Evolutionary conservation across 1,140 invertebrate genomes (phyloP).

Genomic region (Heliothis virescens): DNA sequence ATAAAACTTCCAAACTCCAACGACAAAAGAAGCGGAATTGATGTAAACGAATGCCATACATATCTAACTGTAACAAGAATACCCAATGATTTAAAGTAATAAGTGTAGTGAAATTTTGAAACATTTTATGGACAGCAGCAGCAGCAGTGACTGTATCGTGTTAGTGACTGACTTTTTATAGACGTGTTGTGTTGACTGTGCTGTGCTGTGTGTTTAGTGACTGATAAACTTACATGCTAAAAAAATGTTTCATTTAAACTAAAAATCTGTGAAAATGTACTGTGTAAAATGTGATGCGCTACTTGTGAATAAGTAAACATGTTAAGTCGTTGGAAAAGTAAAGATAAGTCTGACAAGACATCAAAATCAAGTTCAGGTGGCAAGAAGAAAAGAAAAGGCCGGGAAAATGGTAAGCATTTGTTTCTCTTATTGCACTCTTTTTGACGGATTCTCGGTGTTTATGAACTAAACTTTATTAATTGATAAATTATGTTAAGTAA

Average conservation of each 20-base stretch:
- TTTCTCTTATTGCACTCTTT: not conserved
- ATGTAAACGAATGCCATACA: constrained; percentile 53
- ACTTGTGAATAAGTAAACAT: constrained; percentile 62
- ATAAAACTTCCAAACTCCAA: not conserved
- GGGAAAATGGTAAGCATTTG: constrained; percentile 76
- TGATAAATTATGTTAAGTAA: too few relatives aligned
- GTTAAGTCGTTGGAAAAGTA: constrained; percentile 83
- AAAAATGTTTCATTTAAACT: not conserved
- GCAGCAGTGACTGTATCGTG: not conserved
- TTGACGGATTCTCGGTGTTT: not conserved
- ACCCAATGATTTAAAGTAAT: not conserved
- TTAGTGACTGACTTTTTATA: too few relatives aligned
- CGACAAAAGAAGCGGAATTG: constrained; percentile 55
- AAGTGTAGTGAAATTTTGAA: constrained; percentile 34
- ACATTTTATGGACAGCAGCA: constrained; percentile 45
- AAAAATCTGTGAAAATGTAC: constrained; percentile 52
- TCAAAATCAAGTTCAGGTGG: constrained; percentile 75
- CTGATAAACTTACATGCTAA: not conserved
- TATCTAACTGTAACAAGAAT: constrained; percentile 49
- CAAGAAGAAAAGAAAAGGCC: constrained; percentile 81
- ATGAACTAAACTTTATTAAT: not conserved
- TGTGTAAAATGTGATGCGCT: constrained; percentile 42
- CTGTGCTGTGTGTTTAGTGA: constrained; percentile 45
- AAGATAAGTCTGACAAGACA: constrained; percentile 82
- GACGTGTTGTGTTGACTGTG: not conserved